Evolutionary conservation across 2,797 vertebrate genomes (phyloP).

Genomic region (Notolabrus celidotus): DNA sequence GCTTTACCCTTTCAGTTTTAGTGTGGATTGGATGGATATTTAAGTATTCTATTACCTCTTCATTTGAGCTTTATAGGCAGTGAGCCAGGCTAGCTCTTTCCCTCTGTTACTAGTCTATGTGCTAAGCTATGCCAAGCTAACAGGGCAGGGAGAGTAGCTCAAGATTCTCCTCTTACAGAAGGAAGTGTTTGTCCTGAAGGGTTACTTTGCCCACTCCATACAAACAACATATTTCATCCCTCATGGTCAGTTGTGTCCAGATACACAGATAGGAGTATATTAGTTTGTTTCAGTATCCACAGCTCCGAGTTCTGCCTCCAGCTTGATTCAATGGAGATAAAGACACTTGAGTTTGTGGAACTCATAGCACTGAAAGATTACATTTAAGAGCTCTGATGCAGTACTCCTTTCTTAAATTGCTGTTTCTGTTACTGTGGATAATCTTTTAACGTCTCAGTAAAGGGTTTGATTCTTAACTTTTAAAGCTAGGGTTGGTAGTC

Average conservation of each 20-base stretch:
- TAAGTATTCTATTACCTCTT: too few species aligned
- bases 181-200: background rate
- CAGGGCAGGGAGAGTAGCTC: background rate
- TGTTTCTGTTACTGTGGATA: background rate
- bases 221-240: background rate
- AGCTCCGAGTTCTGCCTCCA: background rate
- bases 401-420: background rate
- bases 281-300: slow-evolving; percentile 1
- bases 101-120: too few species aligned
- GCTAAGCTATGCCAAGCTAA: background rate
- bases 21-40: too few species aligned
- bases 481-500: too few species aligned
- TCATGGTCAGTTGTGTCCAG: background rate
- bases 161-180: too few species aligned
- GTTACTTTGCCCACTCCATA: background rate
- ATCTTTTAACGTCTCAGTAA: slow-evolving; percentile 11
- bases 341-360: slow-evolving; percentile 14
- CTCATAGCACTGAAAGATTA: background rate
- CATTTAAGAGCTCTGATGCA: slow-evolving; percentile 13
- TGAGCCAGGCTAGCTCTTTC: background rate
- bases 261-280: slow-evolving; percentile 10
- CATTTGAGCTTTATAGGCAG: background rate
- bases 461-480: background rate
- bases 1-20: too few species aligned
- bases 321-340: slow-evolving; percentile 9